A percentile compares a stretch with the other conserved stretches of the same genome.
Evolutionary conservation across 2,888 invertebrate species (phyloP).

Genomic region (Cephus pulcher): DNA sequence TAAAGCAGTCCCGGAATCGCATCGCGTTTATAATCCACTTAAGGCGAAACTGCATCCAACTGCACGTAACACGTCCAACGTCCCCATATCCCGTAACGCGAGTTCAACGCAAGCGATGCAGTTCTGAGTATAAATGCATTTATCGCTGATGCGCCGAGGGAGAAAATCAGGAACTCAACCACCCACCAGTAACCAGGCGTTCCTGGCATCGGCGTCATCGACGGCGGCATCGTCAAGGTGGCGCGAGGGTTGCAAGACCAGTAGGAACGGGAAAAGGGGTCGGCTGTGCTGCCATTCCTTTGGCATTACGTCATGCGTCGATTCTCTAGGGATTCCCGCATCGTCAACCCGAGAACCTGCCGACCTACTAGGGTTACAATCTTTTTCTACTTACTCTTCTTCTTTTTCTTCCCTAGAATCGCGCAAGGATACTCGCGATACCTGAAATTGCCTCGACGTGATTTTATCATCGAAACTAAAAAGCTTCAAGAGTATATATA

Average conservation of each 20-base stretch:
- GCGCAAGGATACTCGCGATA: background rate
- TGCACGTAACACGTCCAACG: slow-evolving; percentile 29
- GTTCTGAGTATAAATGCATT: slow-evolving; percentile 47
- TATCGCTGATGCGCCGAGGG: slow-evolving; percentile 47
- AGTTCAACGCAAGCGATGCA: slow-evolving; percentile 35
- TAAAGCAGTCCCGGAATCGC: slow-evolving; percentile 53
- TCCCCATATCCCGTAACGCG: slow-evolving; percentile 22
- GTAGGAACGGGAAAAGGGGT: slow-evolving; percentile 28
- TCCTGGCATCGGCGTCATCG: slow-evolving; percentile 26
- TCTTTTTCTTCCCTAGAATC: background rate
- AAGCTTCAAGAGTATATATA: background rate
- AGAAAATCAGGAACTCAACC: slow-evolving; percentile 25
- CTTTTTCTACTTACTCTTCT: background rate
- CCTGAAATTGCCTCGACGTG: background rate
- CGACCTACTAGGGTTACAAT: slow-evolving; percentile 1
- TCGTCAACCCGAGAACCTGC: slow-evolving; percentile 22
- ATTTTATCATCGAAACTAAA: background rate
- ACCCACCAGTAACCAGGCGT: slow-evolving; percentile 16
- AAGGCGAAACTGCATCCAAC: slow-evolving; percentile 53
- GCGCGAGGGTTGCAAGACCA: slow-evolving; percentile 23
- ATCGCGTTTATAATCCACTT: slow-evolving; percentile 59
- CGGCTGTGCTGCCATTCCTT: slow-evolving; percentile 36
- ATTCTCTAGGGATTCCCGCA: slow-evolving; percentile 53
- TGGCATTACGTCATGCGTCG: slow-evolving; percentile 53
- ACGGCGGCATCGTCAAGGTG: slow-evolving; percentile 26